Evolutionary conservation across 2,888 invertebrate genomes (phyloP).

Genomic region (Meiosimyza platycephala): DNA sequence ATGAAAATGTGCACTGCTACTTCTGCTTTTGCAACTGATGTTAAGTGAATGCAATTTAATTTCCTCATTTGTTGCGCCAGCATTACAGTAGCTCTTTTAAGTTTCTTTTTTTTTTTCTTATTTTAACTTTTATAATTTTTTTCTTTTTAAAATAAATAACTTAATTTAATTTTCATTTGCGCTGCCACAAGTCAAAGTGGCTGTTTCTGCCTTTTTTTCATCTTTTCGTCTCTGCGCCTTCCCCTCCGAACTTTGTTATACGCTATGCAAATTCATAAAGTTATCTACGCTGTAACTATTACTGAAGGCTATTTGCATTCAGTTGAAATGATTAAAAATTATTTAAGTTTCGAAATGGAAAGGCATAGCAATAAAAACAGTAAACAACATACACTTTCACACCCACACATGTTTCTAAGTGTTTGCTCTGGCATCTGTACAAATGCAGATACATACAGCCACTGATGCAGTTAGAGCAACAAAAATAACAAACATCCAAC

Average conservation of each 20-base stretch:
- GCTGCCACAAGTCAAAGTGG: too few relatives aligned
- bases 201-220: too few relatives aligned
- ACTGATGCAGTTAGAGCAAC: neutral
- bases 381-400: neutral
- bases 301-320: constrained; percentile 29
- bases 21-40: too few relatives aligned
- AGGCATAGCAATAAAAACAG: neutral
- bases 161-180: too few relatives aligned
- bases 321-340: constrained; percentile 34
- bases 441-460: neutral
- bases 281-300: constrained; percentile 19
- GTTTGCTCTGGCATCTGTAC: neutral
- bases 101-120: neutral
- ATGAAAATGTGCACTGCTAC: too few relatives aligned
- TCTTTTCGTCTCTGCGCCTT: too few relatives aligned
- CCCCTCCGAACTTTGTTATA: too few relatives aligned
- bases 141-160: too few relatives aligned
- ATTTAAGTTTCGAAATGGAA: constrained; percentile 16
- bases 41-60: too few relatives aligned
- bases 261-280: constrained; percentile 20
- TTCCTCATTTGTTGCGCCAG: too few relatives aligned
- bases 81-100: neutral
- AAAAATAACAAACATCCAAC: constrained; percentile 7
- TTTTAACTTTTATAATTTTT: too few relatives aligned
- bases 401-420: neutral